Evolutionary conservation across 2,113 vertebrate genomes (phyloP).

Genomic region (Leiothrix lutea): DNA sequence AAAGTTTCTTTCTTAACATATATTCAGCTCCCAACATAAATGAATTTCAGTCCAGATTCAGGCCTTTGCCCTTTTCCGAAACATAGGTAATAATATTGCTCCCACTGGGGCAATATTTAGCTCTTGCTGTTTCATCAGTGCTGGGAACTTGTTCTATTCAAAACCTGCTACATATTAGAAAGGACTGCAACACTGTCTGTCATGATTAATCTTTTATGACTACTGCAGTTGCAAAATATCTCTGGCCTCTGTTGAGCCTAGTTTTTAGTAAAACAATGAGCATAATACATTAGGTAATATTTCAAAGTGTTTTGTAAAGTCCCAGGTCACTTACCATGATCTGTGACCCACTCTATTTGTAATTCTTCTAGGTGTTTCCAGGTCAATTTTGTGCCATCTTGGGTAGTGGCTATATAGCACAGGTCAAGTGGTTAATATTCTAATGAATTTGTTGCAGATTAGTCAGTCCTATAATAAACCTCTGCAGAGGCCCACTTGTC

Average conservation of each 20-base stretch:
- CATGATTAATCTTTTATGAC: neutral
- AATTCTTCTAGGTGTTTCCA: neutral
- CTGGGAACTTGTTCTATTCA: neutral
- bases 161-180: neutral
- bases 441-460: neutral
- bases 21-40: neutral
- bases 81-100: neutral
- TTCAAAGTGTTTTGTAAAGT: neutral
- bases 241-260: neutral
- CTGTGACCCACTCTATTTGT: neutral
- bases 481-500: neutral
- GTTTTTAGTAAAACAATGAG: neutral
- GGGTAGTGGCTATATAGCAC: neutral
- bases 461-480: neutral
- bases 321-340: neutral
- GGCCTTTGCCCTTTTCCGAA: neutral
- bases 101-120: neutral
- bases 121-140: neutral
- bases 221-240: neutral
- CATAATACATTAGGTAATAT: neutral
- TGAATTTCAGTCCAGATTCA: neutral
- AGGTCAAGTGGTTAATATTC: conserved; percentile 21
- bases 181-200: neutral
- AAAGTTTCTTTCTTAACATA: neutral
- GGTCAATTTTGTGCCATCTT: neutral